Percentiles rank a stretch among this genome's conserved stretches.
phyloP scores from a whole-genome alignment of 2,797 vertebrate genomes.

The Natrix natrix region DNA sequence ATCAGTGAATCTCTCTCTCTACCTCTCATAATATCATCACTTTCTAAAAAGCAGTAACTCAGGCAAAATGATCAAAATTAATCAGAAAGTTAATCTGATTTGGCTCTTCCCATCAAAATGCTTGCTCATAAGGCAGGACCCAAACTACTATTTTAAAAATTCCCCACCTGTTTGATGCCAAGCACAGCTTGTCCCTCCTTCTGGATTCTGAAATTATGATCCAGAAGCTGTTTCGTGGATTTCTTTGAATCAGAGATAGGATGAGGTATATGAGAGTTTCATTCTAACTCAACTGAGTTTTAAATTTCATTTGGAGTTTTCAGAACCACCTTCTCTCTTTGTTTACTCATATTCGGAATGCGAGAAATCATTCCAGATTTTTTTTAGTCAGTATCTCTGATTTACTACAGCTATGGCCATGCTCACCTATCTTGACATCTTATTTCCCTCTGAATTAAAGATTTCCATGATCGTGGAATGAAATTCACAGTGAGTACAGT shows the following conservation, averaged over 20 bases:
- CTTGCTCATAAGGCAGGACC: background rate
- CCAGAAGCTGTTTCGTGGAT: background rate
- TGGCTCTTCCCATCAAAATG: background rate
- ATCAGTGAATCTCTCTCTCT: background rate
- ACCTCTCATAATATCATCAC: background rate
- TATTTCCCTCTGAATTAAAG: conserved; percentile 9
- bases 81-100: background rate
- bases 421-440: background rate
- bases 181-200: background rate
- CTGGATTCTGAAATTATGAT: background rate
- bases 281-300: background rate
- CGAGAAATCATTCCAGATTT: background rate
- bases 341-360: background rate
- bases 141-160: background rate
- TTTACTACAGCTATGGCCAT: background rate
- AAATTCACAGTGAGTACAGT: background rate
- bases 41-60: background rate
- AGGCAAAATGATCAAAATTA: background rate
- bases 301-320: background rate
- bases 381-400: background rate
- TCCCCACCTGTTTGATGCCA: background rate
- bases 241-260: background rate
- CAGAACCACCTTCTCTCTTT: background rate
- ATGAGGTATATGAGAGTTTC: background rate
- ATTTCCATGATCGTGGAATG: background rate